Base-by-base conservation (phyloP, 2,797 vertebrate genomes). In the Nasua narica region DNA sequence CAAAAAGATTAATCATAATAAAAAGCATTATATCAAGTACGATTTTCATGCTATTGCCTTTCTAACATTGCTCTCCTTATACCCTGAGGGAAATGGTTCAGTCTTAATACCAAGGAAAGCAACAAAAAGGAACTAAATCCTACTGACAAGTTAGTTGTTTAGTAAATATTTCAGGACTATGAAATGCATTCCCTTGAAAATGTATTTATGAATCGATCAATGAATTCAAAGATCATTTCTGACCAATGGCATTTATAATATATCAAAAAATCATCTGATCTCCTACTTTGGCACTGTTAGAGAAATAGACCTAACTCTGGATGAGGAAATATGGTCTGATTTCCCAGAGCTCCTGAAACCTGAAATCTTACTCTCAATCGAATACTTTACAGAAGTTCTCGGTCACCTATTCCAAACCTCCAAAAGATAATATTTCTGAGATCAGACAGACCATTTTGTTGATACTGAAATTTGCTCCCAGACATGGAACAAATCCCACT, bases 101-200 rank as follows among this genome's bases (percentile, higher is more conserved):
- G 25, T 81, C n/a, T 82, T 92, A 70, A 56, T 19, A 79, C 14
- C 35, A 87, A 88, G 40, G 35, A 91, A 87, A 85, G 43, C 18
- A 85, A 62, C 13, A 77, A 48, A 90, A 92, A 69, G 21, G 32
- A 95, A 94, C 23, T 86, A 91, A 92, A 86, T 69, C 86, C n/a
- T 69, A 90, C 40, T 48, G 78, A 86, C 62, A 90, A 69, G 16
- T 72, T 35, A 93, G 67, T 46, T 83, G 9, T 67, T 89, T 62
- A 69, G 29, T 87, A 92, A 95, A 90, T 50, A 82, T 78, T 65
- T 94, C 37, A 76, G 56, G 54, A 40, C 5, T 48, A 65, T 54
- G 50, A 87, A 92, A 87, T 84, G 2, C 16, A 67, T 52, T 94
- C 11, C 2, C 46, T 84, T 92, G 56, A 90, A 79, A 94, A 72